These are phyloP conservation scores for Athene cunicularia DNA, from an alignment of 2,113 vertebrate species.

Conservation along the genomic window DNA sequence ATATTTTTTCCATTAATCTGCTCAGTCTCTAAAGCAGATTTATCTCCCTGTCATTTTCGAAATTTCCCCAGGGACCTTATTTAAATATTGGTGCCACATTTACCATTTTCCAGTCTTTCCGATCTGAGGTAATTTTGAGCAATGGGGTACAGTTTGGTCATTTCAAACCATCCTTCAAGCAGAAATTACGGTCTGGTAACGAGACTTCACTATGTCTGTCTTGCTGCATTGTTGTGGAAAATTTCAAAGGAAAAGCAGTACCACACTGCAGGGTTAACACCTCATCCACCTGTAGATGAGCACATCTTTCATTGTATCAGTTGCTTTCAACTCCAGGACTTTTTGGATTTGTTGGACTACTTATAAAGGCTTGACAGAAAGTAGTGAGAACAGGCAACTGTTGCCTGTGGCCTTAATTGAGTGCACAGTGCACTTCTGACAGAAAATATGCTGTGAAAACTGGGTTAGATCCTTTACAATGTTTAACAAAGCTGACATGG, in stretches of 20 bases:
- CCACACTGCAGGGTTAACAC: neutral
- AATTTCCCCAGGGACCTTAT: neutral
- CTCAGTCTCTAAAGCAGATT: neutral
- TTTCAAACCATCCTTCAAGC: neutral
- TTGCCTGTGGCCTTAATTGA: neutral
- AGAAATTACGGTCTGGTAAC: neutral
- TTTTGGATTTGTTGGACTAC: neutral
- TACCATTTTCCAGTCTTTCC: neutral
- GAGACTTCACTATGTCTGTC: neutral
- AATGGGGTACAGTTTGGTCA: neutral
- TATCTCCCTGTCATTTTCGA: neutral
- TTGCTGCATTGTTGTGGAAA: neutral
- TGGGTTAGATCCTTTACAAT: neutral
- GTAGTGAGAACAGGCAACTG: neutral
- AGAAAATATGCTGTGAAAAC: neutral
- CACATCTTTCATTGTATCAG: neutral
- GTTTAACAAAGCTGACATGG: neutral
- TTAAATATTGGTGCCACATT: neutral
- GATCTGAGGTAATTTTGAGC: neutral
- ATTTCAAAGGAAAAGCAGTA: neutral
- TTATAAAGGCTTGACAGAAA: neutral
- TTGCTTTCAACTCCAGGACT: neutral
- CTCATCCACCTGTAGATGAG: neutral
- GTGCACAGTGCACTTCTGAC: accelerated
- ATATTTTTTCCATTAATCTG: neutral